Evolutionary conservation across 2,888 invertebrate genomes (phyloP), one percentile per base, ranked within the genome.

Genomic region (Lingula anatina): DNA sequence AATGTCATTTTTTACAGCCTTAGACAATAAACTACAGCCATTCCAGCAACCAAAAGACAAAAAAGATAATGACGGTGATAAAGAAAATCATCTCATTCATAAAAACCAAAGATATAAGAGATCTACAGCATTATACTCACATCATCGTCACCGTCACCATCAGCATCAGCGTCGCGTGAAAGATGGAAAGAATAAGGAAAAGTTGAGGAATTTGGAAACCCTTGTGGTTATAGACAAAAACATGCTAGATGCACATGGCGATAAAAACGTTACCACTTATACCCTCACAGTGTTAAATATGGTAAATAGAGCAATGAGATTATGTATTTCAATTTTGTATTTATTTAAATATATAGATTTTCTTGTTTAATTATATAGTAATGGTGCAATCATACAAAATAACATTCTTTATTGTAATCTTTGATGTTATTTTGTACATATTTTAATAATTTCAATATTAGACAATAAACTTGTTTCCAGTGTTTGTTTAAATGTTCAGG

Each of bases 261-360:
- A 65, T 28, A 59, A 68, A n/a, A 70, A 72, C 50, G 59, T 72
- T 26, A 71, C 72, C 24, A 68, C 66, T 3, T 72, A 69, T 50
- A 65, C 69, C 0, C 64, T 72, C 3, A 70, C 70, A 9, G 54
- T 72, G n/a, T 68, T 72, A 42, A 72, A 71, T 53, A 72, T 72
- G 71, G 71, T 70, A 51, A 55, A 62, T 55, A 38, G 4, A 2
- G 12, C 27, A 7, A 5, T 24, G 9, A 24, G 20, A 24, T 12
- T 9, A 12, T 7, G 24, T 24, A 15, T 42, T 23, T 7, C 12
- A 15, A 7, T 5, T 12, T 24, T 43, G n/a, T 43, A 43, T 27
- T 26, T 26, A 43, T 43, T 24, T 43, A 43, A 26, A 26, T 25
- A 35, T 27, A 9, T 43, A 15, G 24, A 25, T 43, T 7, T 28